Evolutionary conservation across 1,140 invertebrate genomes (phyloP), one percentile per base, ranked within the genome.

Genomic region (Zaprionus ornatus): DNA sequence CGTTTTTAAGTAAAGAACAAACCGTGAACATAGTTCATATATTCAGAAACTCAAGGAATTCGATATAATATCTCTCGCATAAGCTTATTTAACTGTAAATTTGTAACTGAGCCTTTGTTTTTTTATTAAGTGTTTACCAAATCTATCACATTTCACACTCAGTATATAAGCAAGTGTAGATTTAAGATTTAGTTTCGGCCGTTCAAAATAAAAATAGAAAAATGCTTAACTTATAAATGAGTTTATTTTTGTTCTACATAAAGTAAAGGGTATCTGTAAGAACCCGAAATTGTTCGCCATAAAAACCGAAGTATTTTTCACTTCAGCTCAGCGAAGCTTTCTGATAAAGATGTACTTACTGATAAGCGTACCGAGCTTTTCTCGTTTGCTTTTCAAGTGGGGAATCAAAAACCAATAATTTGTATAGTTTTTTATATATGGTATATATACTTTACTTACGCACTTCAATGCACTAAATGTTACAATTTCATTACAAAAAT

Each of bases 401-500:
- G 15, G 15, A 55, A 55, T 23, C 25, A 23, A 52, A 23, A 52
- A 21, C 13, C 48, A 37, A 15, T 15, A 15, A 9, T 63, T 62
- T 57, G 15, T 64, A 50, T 65, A 40, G 15, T 55, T 63, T 69
- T 40, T 35, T 65, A 7, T 21, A 64, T 59, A 57, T 73, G 55
- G 60, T 72, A 74, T 87, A 78, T 76, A 76, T 87, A 80, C 74
- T 80, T 77, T 77, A 77, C 74, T 80, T 72, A 77, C 57, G 78
- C 82, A 81, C 84, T 87, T 76, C 80, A 87, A 88, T 87, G 77
- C 78, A 67, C 74, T 79, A 87, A 77, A 63, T 82, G 67, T 90
- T 87, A 81, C 60, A 87, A 78, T 87, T 77, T 88, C 84, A 87
- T 90, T 87, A 87, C 74, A 87, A 87, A 87, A 87, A 87, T 87